Base-by-base conservation (phyloP, 2,888 invertebrate genomes). In the Sarcophaga carnaria region DNA sequence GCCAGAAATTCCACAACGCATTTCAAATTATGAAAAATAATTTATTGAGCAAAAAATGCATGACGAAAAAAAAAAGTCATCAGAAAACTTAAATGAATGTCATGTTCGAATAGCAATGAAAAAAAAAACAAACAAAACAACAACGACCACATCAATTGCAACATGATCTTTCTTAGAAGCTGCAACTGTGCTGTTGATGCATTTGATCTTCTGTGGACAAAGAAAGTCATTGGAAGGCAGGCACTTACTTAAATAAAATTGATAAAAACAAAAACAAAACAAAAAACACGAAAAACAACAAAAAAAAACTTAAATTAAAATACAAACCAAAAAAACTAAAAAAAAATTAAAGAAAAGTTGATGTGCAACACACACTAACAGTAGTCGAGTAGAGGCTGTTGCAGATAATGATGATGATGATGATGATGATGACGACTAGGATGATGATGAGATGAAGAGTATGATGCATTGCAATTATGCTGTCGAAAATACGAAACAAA, bases 381-480 rank as follows among this genome's bases (percentile, higher is more conserved):
- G 47, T 71, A 71, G 60, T 66, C 67, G 66, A 76, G 45, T 69
- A 81, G 71, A 81, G 72, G 62, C 63, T 74, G 37, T 37, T 79
- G 75, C 20, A 59, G 45, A 22, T 60, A 78, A 60, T 67, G 63
- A 47, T 62, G 49, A 49, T 27, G 0, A 27, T 27, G 22, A 22
- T 22, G 22, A 22, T 22, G 27, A 27, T 67, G 74, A 10, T 2
- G 11, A 37, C 10, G 20, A 59, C 60, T 49, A n/a, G 66, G 17
- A 64, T 62, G 78, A 66, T 45, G 81, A 82, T 67, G 85, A 66
- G 60, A 49, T 49, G 82, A 69, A 75, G 75, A 71, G 63, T 72
- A 86, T 86, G 83, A 87, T 87, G 86, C 81, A 81, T 87, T 81
- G 87, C 87, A 87, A 87, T 87, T 87, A 87, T 87, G 87, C 76